Base-by-base conservation (phyloP, 2,797 vertebrate genomes). In the Pipistrellus kuhlii region DNA sequence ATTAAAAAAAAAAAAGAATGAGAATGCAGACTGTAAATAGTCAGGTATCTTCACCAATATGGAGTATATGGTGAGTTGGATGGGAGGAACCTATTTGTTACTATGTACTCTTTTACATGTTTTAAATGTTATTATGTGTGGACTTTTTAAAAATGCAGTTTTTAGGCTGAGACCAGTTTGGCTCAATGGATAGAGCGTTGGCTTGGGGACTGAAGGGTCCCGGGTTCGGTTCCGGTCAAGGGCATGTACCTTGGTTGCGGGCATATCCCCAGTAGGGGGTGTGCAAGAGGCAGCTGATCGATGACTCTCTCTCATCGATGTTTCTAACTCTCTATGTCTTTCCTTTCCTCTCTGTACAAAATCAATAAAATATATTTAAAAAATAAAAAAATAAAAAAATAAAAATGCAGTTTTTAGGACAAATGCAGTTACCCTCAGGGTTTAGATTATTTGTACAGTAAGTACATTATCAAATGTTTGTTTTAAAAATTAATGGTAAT, bases 401-500 rank as follows among this genome's bases (percentile, higher is more conserved):
- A 23, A 35, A 94, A 82, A 76, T 91, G 44, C 44, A 44, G 44
- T 44, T 44, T 44, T 30, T 41, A 88, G 68, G 59, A 57, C 20
- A 87, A 64, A 90, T 91, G 35, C 3, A 64, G 3, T 72, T 83
- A 32, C 13, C 21, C 59, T 91, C 5, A 27, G 90, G 44, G 72
- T 55, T 90, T 73, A 93, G 69, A 71, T 88, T 80, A 87, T 93
- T 85, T 90, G 32, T 83, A 48, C 17, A 5, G 3, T 86, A 46
- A 27, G 30, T 25, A 59, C 85, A 53, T 68, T 78, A 15, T 81
- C 25, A 59, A 48, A 38, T 82, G 84, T 76, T 75, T 93, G 44
- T 81, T 94, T 90, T 82, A 9, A 64, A 93, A 91, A 51, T 85
- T 53, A 73, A 72, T 78, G n/a, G 8, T 83, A 69, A 78, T 57